Evolutionary conservation across 2,113 vertebrate genomes (phyloP), one percentile per base, ranked within the genome.

Genomic region (Scomber colias): DNA sequence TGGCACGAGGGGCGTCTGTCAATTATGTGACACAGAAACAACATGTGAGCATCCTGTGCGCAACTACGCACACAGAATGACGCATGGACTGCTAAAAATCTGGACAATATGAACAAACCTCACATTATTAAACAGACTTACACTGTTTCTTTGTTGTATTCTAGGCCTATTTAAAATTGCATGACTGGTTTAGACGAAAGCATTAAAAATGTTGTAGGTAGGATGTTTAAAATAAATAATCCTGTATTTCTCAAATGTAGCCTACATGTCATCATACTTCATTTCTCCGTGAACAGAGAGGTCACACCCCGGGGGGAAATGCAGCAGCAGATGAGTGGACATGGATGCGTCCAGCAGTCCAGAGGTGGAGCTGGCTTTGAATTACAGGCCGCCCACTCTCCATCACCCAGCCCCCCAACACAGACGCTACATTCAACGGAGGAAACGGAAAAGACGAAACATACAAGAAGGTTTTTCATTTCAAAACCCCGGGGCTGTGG

Each of bases 401-500:
- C 81, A 46, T 82, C 64, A 21, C 77, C 80, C 89, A 70, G 60
- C 83, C 87, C 82, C 79, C 80, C 75, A 68, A 81, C 70, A 87
- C 82, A 85, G 68, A 73, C 81, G 49, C 69, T 68, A 56, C 66
- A 90, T 85, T 87, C 76, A 87, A 30, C 71, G 79, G 92, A 94
- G 95, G 93, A 95, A 95, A 92, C 93, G 94, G 95, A 95, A 95
- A 85, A 94, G 91, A 94, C 90, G 84, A 92, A 94, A 93, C 88
- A 90, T 62, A 87, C 76, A 79, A 84, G 48, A 85, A 75, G 71
- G 63, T 55, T 88, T 91, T 86, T 93, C 71, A 92, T 94, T 94
- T 89, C 85, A 92, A 94, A 94, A 87, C 82, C 87, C 87, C 62
- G 75, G 79, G 83, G 88, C 88, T 65, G 88, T 78, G 83, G 84